Conservation (phyloP, 2,797 vertebrate genomes). For the Diglossa cyanea region DNA sequence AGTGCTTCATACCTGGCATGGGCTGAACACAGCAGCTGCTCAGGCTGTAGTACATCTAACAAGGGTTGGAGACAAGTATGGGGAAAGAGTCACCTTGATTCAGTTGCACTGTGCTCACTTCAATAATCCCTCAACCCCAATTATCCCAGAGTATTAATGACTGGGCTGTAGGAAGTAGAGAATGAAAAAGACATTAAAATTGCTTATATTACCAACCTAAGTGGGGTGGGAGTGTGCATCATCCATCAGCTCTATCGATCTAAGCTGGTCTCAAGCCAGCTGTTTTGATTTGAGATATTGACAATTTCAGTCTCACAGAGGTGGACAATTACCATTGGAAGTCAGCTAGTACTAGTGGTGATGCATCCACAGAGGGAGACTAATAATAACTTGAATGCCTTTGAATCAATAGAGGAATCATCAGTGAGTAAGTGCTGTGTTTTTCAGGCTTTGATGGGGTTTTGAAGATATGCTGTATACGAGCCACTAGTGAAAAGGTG, state of each 20-base stretch:
- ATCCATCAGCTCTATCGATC: background rate
- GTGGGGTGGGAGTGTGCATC: background rate
- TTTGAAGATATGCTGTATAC: background rate
- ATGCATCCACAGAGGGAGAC: background rate
- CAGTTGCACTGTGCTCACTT: background rate
- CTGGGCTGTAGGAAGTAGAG: background rate
- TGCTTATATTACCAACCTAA: background rate
- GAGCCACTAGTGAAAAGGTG: background rate
- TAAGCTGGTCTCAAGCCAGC: background rate
- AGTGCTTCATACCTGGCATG: background rate
- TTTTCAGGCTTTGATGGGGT: background rate
- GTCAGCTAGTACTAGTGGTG: background rate
- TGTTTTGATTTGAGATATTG: slow-evolving; percentile 9
- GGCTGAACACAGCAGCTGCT: background rate
- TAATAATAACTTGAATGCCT: background rate
- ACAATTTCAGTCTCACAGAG: background rate
- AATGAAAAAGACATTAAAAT: background rate
- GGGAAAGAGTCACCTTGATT: background rate
- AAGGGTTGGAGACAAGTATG: background rate
- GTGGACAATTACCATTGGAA: background rate
- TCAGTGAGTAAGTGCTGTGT: background rate
- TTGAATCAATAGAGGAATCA: slow-evolving; percentile 3
- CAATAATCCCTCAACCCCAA: background rate
- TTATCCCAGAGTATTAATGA: background rate
- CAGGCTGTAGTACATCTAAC: background rate